Conservation (phyloP, 2,888 invertebrate genomes). For the Eretmocerus hayati region DNA sequence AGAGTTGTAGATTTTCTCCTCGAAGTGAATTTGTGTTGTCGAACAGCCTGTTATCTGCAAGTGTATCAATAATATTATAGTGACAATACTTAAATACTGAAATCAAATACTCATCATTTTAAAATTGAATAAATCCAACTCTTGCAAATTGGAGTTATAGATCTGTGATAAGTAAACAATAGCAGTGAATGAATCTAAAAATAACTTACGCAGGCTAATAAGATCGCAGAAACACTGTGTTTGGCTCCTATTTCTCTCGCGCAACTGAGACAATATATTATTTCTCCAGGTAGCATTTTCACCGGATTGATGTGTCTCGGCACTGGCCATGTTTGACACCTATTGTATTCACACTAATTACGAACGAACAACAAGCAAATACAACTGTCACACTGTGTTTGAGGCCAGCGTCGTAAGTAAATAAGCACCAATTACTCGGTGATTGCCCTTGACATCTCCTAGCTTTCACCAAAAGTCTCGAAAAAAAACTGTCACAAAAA, state of each 20-base stretch:
- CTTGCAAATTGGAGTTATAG: too few relatives aligned
- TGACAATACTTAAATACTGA: not conserved
- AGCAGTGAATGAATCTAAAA: conserved; percentile 2
- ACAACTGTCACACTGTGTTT: too few relatives aligned
- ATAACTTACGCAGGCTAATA: conserved; percentile 70
- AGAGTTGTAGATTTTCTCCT: conserved; percentile 77
- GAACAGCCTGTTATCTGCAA: conserved; percentile 78
- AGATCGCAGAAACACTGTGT: conserved; percentile 71
- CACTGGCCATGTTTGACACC: conserved; percentile 37
- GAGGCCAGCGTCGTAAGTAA: too few relatives aligned
- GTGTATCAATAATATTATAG: conserved; percentile 19
- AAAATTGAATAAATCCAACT: too few relatives aligned
- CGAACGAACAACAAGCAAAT: too few relatives aligned
- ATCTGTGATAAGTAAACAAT: too few relatives aligned
- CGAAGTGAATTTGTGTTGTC: conserved; percentile 75
- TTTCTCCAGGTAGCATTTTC: conserved; percentile 60
- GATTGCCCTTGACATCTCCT: too few relatives aligned
- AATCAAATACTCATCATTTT: too few relatives aligned
- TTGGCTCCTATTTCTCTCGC: conserved; percentile 68
- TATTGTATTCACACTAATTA: too few relatives aligned
- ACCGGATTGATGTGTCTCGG: conserved; percentile 29
- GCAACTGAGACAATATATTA: conserved; percentile 62
- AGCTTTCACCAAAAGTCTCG: too few relatives aligned
- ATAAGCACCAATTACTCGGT: too few relatives aligned
- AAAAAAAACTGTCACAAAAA: too few relatives aligned